Percentiles rank a stretch among this genome's conserved stretches.
Evolutionary conservation across 2,113 vertebrate genomes (phyloP).

Genomic region (Butorides virescens): DNA sequence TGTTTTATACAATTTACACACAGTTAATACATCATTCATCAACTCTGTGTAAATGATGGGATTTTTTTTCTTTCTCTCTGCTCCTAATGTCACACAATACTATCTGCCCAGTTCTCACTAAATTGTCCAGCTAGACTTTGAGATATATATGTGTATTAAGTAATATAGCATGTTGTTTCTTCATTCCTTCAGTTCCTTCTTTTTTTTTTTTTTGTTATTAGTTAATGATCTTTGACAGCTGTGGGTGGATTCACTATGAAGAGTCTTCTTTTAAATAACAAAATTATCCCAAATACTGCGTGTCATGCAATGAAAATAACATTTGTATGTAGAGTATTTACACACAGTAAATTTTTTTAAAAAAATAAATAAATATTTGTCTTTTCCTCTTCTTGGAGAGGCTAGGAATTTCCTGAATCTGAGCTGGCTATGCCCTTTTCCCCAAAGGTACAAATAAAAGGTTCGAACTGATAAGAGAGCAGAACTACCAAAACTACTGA

Average conservation of each 20-base stretch:
- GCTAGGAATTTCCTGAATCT: not conserved
- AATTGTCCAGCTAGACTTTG: not conserved
- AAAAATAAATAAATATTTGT: not conserved
- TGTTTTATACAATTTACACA: not conserved
- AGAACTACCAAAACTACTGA: not conserved
- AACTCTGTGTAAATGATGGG: not conserved
- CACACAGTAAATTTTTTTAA: not conserved
- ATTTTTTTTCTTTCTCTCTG: not conserved
- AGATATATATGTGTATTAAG: not conserved
- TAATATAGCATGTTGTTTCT: not conserved
- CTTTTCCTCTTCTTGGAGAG: not conserved
- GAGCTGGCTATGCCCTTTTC: not conserved
- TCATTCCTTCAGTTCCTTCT: not conserved
- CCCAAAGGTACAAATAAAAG: not conserved
- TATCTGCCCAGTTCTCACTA: not conserved
- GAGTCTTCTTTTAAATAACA: not conserved
- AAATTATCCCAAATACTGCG: not conserved
- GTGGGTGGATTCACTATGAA: not conserved
- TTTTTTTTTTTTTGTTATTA: not conserved
- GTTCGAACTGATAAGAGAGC: not conserved
- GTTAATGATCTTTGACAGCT: not conserved
- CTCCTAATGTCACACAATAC: not conserved
- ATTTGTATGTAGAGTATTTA: not conserved
- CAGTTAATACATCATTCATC: slow-evolving; percentile 7
- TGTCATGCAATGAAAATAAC: not conserved